These are phyloP conservation scores for Pantelozetes paolii DNA, from an alignment of 2,888 invertebrate genomes.

Conservation along the genomic window DNA sequence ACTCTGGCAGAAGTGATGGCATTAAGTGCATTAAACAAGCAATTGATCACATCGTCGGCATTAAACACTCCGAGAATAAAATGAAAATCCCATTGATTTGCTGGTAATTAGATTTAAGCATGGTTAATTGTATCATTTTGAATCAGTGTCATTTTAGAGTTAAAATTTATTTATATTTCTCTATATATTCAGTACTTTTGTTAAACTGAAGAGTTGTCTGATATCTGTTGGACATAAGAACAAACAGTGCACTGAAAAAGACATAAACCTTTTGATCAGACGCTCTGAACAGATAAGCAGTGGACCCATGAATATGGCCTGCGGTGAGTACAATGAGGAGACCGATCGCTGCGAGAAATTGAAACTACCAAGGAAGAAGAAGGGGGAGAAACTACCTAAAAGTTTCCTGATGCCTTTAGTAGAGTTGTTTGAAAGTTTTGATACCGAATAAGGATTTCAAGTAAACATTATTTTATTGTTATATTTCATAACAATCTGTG, in stretches of 20 bases:
- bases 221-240: conserved; percentile 2
- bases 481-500: too few relatives aligned
- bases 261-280: conserved; percentile 24
- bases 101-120: not conserved
- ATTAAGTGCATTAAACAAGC: not conserved
- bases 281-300: conserved; percentile 4
- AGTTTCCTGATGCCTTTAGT: conserved; percentile 35
- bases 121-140: not conserved
- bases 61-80: conserved; percentile 10
- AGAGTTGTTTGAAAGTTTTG: conserved; percentile 27
- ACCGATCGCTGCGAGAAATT: conserved; percentile 37
- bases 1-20: not conserved
- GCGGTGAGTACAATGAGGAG: conserved; percentile 38
- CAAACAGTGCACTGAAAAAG: conserved; percentile 21
- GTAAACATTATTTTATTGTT: too few relatives aligned
- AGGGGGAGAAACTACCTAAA: conserved; percentile 9
- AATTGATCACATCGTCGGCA: conserved; percentile 1
- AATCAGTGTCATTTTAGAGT: too few relatives aligned
- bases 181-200: conserved; percentile 1
- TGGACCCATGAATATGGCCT: conserved; percentile 38
- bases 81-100: conserved; percentile 26
- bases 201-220: conserved; percentile 12
- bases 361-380: not conserved
- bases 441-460: not conserved
- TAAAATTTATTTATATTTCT: too few relatives aligned